These are phyloP conservation scores for Schlechtendalia chinensis DNA, from an alignment of 1,140 invertebrate genomes.

Conservation along the genomic window DNA sequence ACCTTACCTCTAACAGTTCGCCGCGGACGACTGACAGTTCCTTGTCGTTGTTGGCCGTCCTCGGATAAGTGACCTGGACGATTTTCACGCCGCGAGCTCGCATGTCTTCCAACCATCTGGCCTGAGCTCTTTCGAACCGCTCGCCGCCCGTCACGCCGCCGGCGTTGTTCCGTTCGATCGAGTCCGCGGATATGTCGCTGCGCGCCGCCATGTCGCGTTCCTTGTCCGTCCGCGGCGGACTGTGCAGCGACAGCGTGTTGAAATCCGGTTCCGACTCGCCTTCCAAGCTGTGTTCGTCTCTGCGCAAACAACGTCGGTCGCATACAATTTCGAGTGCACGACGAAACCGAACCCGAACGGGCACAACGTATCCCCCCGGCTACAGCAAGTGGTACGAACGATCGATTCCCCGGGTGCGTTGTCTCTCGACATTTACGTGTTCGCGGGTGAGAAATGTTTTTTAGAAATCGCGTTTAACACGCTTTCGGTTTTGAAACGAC, in stretches of 20 bases:
- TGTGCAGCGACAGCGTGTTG: constrained; percentile 41
- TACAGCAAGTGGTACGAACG: too few species aligned
- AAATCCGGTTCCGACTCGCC: constrained; percentile 55
- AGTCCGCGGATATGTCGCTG: constrained; percentile 75
- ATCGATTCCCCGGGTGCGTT: too few species aligned
- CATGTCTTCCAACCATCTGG: constrained; percentile 72
- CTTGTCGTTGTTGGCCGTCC: constrained; percentile 97
- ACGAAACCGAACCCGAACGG: too few species aligned
- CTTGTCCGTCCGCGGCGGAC: constrained; percentile 51
- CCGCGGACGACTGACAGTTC: constrained; percentile 93
- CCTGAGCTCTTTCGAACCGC: constrained; percentile 59
- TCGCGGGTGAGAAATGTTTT: too few species aligned
- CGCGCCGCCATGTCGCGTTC: constrained; percentile 60
- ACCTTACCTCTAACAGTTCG: constrained; percentile 89
- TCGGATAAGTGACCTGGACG: constrained; percentile 90
- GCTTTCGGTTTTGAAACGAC: too few species aligned
- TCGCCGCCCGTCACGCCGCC: constrained; percentile 55
- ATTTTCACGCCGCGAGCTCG: constrained; percentile 73
- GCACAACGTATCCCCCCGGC: too few species aligned
- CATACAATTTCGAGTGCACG: too few species aligned
- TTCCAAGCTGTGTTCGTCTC: constrained; percentile 54
- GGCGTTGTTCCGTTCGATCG: constrained; percentile 64
- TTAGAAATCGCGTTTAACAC: too few species aligned
- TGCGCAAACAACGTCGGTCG: constrained; percentile 46
- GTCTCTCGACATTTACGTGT: too few species aligned